Conservation (phyloP, 2,888 invertebrate species). For the Melanotus villosus region DNA sequence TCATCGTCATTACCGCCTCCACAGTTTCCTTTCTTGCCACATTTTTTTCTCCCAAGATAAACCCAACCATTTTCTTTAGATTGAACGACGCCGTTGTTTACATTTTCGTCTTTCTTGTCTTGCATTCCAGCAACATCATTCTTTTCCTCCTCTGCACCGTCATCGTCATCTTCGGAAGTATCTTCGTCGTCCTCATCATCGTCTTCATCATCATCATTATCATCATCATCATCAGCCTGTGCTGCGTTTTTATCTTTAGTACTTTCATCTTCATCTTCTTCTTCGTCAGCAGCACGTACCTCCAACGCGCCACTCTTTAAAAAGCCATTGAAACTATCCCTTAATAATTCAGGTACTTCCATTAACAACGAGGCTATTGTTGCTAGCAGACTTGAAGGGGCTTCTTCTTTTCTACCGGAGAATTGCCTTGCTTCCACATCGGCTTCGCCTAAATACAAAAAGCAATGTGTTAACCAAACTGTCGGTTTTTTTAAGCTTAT, state of each 20-base stretch:
- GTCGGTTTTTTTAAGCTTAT: no score
- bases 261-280: background rate
- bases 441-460: conserved; percentile 42
- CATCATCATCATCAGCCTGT: conserved; percentile 2
- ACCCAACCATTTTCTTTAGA: background rate
- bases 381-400: conserved; percentile 33
- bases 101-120: conserved; percentile 22
- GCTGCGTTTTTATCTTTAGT: background rate
- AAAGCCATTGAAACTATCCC: conserved; percentile 60
- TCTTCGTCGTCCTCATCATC: conserved; percentile 5
- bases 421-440: conserved; percentile 24
- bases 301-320: conserved; percentile 50
- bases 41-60: background rate
- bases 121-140: background rate
- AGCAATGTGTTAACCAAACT: no score
- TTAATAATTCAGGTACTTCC: conserved; percentile 62
- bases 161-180: background rate
- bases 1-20: background rate
- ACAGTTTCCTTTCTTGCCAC: background rate
- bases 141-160: background rate
- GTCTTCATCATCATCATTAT: conserved; percentile 4
- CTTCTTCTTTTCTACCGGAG: conserved; percentile 8
- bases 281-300: background rate
- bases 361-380: conserved; percentile 60
- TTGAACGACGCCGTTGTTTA: background rate